phyloP scores from a whole-genome alignment of 2,888 invertebrate genomes.

The Scrobipalpa costella region DNA sequence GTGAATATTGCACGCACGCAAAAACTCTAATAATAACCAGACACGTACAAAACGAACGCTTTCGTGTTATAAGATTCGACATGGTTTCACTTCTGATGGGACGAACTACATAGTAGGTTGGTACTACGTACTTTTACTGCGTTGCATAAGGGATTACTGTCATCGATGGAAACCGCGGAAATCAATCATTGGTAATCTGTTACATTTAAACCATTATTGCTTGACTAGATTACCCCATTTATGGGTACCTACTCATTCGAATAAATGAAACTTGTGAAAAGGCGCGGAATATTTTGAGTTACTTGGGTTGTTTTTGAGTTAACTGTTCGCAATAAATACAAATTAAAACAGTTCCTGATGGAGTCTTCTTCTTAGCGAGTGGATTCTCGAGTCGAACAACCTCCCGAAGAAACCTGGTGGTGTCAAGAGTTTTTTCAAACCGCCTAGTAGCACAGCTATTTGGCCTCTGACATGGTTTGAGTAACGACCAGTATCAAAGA shows the following conservation, averaged over 20 bases:
- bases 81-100: constrained; percentile 75
- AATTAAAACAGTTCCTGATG: constrained; percentile 2
- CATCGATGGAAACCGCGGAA: constrained; percentile 1
- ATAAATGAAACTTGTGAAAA: no score
- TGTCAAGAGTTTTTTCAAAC: no score
- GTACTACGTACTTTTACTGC: constrained; percentile 36
- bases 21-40: constrained; percentile 58
- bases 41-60: constrained; percentile 60
- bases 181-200: constrained; percentile 1
- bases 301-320: no score
- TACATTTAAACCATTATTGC: not conserved
- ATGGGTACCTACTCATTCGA: no score
- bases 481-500: no score
- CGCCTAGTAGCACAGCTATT: no score
- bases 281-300: no score
- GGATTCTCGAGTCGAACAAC: no score
- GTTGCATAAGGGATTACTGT: constrained; percentile 12
- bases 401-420: no score
- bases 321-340: constrained; percentile 1
- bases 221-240: no score
- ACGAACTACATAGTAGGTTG: constrained; percentile 35
- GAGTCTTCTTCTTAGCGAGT: no score
- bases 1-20: constrained; percentile 62
- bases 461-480: no score
- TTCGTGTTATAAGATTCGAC: constrained; percentile 72